phyloP scores from a whole-genome alignment of 2,113 vertebrate species.

The Chaetodon auriga region DNA sequence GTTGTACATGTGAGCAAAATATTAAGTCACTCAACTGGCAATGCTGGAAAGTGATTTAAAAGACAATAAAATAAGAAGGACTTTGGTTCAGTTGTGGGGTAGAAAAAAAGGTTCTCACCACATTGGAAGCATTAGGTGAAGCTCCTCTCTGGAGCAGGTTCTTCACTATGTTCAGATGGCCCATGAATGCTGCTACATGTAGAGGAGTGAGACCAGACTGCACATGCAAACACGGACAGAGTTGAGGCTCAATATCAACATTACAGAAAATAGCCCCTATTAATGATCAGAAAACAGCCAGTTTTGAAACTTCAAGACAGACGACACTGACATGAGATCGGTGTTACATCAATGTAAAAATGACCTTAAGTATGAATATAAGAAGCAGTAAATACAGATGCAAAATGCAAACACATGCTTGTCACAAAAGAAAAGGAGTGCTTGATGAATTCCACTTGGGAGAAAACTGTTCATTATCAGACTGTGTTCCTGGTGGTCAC shows the following conservation, averaged over 20 bases:
- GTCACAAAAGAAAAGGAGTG: background rate
- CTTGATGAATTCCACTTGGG: background rate
- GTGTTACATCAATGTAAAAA: background rate
- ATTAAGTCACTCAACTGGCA: background rate
- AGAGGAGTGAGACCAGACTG: slow-evolving; percentile 97
- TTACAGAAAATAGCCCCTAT: background rate
- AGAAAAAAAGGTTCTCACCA: slow-evolving; percentile 86
- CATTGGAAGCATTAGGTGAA: slow-evolving; percentile 97
- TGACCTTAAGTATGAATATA: background rate
- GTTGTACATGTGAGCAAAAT: background rate
- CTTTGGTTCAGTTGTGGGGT: background rate
- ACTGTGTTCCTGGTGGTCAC: background rate
- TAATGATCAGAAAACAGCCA: background rate
- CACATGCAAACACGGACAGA: slow-evolving; percentile 39
- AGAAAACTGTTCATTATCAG: slow-evolving; percentile 9
- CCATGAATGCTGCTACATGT: slow-evolving; percentile 98
- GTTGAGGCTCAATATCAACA: background rate
- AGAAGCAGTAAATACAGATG: background rate
- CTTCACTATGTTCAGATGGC: slow-evolving; percentile 95
- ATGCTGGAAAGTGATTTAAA: background rate
- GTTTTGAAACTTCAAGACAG: background rate
- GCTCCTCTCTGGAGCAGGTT: slow-evolving; percentile 94
- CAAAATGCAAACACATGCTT: background rate
- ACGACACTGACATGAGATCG: background rate
- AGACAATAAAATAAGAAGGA: background rate